Evolutionary conservation across 2,113 vertebrate species (phyloP).

Genomic region (Piprites chloris): DNA sequence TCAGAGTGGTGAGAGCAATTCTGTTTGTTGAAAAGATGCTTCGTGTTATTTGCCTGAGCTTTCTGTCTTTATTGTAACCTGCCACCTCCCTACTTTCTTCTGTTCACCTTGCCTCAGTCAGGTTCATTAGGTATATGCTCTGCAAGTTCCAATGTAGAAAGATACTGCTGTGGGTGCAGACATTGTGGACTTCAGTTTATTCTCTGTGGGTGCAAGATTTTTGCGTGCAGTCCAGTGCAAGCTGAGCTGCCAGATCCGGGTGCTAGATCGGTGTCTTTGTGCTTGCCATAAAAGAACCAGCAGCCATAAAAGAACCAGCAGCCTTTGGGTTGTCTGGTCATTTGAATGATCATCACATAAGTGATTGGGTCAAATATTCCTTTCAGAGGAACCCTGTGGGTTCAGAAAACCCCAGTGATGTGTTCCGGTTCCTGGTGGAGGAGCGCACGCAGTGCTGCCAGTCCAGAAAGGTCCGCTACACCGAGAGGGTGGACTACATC

Average conservation of each 20-base stretch:
- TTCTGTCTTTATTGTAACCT: neutral
- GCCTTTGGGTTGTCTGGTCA: neutral
- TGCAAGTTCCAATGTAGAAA: neutral
- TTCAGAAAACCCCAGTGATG: constrained; percentile 92
- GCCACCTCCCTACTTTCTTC: neutral
- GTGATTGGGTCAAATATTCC: neutral
- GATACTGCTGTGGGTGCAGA: neutral
- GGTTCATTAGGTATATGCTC: neutral
- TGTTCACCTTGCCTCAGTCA: neutral
- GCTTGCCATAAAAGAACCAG: neutral
- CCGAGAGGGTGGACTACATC: constrained; percentile 89
- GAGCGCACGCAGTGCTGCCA: constrained; percentile 96
- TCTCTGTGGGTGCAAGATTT: neutral
- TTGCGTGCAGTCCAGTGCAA: neutral
- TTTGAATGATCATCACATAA: accelerated
- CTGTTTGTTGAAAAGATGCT: neutral
- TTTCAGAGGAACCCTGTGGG: constrained; percentile 89
- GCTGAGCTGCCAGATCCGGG: neutral
- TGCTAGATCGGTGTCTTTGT: neutral
- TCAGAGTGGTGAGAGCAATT: neutral
- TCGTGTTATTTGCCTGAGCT: neutral
- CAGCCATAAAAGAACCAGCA: neutral
- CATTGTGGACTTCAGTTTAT: neutral
- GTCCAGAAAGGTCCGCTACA: constrained; percentile 90
- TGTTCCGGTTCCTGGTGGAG: constrained; percentile 95